phyloP scores from a whole-genome alignment of 2,888 invertebrate genomes.

The Caenorhabditis macrosperma region DNA sequence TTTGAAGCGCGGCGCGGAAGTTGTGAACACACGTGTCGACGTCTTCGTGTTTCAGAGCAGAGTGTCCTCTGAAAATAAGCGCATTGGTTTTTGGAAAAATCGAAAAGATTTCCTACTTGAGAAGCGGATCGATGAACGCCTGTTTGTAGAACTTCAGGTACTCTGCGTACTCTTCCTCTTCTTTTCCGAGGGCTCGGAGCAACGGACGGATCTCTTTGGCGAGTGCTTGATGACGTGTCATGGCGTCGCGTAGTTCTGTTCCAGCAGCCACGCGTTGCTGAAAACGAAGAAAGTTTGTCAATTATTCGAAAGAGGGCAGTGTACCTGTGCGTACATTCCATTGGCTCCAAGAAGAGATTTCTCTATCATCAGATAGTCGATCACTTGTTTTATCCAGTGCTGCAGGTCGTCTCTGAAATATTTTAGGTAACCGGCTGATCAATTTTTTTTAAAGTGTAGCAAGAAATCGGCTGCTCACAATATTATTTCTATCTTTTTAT shows the following conservation, averaged over 20 bases:
- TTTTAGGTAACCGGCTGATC: too few species aligned
- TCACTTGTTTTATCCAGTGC: conserved; percentile 37
- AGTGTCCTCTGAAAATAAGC: conserved; percentile 49
- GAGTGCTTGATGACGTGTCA: conserved; percentile 65
- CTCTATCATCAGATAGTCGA: conserved; percentile 31
- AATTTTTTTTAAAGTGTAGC: too few species aligned
- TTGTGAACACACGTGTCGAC: conserved; percentile 53
- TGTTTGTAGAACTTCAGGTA: conserved; percentile 62
- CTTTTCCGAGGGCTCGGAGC: conserved; percentile 59
- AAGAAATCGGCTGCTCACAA: too few species aligned
- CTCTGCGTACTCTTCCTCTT: conserved; percentile 37
- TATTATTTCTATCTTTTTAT: too few species aligned
- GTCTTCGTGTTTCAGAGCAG: conserved; percentile 48
- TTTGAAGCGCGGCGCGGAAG: conserved; percentile 52
- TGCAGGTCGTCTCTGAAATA: conserved; percentile 34
- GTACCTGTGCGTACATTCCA: conserved; percentile 27
- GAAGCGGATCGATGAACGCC: conserved; percentile 64
- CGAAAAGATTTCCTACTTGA: conserved; percentile 41
- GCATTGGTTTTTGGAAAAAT: background rate
- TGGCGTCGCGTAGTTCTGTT: conserved; percentile 52
- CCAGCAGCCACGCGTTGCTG: conserved; percentile 59
- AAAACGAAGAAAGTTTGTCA: background rate
- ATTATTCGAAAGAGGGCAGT: background rate
- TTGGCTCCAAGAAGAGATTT: conserved; percentile 27
- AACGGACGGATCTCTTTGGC: conserved; percentile 67